Evolutionary conservation across 2,797 vertebrate species (phyloP).

Genomic region (Acrossocheilus fasciatus): DNA sequence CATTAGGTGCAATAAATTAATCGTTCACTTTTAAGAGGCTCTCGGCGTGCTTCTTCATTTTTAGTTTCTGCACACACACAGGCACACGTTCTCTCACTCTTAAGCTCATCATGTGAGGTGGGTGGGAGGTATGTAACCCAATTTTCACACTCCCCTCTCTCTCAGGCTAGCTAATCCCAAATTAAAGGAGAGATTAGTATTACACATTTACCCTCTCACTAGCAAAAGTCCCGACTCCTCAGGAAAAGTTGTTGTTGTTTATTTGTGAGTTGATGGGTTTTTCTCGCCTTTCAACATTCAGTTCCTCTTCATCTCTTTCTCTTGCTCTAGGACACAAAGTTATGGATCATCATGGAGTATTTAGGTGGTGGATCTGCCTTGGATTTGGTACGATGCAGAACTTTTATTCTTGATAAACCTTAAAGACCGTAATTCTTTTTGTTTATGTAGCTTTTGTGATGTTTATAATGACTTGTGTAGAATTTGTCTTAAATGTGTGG

Average conservation of each 20-base stretch:
- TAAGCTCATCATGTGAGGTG: constrained; percentile 40
- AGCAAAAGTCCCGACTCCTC: background rate
- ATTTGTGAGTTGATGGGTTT: constrained; percentile 34
- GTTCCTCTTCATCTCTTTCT: constrained; percentile 30
- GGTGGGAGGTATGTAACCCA: constrained; percentile 46
- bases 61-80: constrained; percentile 5
- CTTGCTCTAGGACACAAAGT: constrained; percentile 88
- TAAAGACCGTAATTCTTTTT: background rate
- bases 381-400: constrained; percentile 86
- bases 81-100: constrained; percentile 16
- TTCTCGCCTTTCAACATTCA: background rate
- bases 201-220: constrained; percentile 31
- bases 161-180: constrained; percentile 49
- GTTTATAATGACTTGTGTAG: background rate
- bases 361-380: constrained; percentile 95
- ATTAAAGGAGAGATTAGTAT: constrained; percentile 51
- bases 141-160: constrained; percentile 38
- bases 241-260: constrained; percentile 21
- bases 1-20: constrained; percentile 18
- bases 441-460: background rate
- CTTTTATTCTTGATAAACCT: background rate
- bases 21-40: background rate
- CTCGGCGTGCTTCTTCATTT: constrained; percentile 20
- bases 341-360: constrained; percentile 99
- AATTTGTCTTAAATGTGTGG: background rate